Evolutionary conservation across 2,113 vertebrate species (phyloP), one percentile per base, ranked within the genome.

Genomic region (Chrysochloris asiatica): DNA sequence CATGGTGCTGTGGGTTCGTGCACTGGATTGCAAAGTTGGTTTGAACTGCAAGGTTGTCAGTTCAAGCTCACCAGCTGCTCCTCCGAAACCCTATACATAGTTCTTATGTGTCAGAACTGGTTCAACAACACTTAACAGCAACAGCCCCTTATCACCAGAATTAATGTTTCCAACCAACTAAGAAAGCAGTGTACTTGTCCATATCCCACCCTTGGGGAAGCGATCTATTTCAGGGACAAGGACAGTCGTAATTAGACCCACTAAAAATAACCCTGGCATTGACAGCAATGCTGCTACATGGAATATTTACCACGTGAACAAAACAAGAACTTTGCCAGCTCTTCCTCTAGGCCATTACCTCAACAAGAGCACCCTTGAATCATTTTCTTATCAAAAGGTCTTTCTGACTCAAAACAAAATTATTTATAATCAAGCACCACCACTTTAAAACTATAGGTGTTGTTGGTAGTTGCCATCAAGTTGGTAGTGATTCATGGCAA

Each of bases 211-310:
- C 75, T 45, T n/a, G 24, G 41, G 63, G 61, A 88, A 81, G 19
- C 5, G 3, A 86, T 86, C 88, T 81, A 83, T 77, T 79, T 67
- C 84, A 54, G 63, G 56, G 28, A 52, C 61, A 93, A 90, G 73
- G 84, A 50, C 80, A 61, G 43, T 50, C 80, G 83, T 78, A 77
- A 86, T 86, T 73, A 61, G 76, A 88, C 24, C 30, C 19, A 43
- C 90, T 91, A 61, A 61, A 88, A 91, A 91, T 69, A 93, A 93
- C 80, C 47, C 7, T 2, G 45, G 22, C 8, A 3, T 47, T 77
- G 38, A 82, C 67, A 73, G 24, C 38, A 33, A 9, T 33, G 7
- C 10, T 38, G 7, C 10, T 38, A 61, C 54, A 67, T 21, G 50
- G 48, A 81, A 14, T 52, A 45, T 17, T 67, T 41, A 61, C 63